Percentiles rank a stretch among this genome's conserved stretches.
Conservation (phyloP, 2,113 vertebrate species). For the Panurus biarmicus region DNA sequence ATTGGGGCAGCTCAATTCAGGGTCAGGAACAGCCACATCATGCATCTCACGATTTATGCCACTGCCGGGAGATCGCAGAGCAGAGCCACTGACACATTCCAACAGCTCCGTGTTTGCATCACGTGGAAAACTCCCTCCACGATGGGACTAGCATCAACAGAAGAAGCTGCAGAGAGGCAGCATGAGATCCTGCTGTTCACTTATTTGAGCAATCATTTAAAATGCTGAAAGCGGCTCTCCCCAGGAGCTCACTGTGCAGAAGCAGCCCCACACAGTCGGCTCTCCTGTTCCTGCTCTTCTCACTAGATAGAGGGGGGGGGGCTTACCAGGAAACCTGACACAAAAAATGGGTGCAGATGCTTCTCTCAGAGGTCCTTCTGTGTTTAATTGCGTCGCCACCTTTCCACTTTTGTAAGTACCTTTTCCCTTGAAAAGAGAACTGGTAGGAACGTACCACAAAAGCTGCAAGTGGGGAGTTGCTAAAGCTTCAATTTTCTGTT, state of each 20-base stretch:
- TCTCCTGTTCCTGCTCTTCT: not conserved
- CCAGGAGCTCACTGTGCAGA: not conserved
- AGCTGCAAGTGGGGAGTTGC: not conserved
- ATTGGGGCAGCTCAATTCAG: rapidly evolving
- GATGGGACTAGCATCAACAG: not conserved
- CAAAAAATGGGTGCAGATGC: not conserved
- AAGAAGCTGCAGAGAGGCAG: not conserved
- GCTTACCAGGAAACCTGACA: not conserved
- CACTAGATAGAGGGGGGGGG: not conserved
- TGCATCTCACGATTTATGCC: too few species aligned
- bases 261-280: not conserved
- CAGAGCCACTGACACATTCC: not conserved
- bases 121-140: not conserved
- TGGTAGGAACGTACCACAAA: rapidly evolving
- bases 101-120: rapidly evolving
- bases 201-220: not conserved
- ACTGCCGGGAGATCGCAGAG: rapidly evolving
- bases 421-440: not conserved
- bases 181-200: not conserved
- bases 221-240: not conserved
- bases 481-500: not conserved
- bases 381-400: not conserved
- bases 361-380: not conserved
- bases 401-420: not conserved
- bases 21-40: not conserved